Base-by-base conservation (phyloP, 2,113 vertebrate species). In the Hemichromis elongatus region DNA sequence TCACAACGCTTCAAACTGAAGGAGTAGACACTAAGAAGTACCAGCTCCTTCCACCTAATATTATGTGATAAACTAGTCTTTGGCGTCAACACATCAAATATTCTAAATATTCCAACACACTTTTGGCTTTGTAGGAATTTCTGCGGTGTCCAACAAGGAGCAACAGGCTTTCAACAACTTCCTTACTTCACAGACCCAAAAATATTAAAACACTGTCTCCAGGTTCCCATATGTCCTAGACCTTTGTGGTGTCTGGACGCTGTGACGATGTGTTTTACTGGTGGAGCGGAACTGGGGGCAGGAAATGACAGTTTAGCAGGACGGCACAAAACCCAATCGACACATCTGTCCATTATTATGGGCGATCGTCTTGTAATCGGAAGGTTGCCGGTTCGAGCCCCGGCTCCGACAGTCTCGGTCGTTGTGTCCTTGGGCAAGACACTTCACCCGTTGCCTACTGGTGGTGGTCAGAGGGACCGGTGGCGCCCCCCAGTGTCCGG, bases 1-100 rank as follows among this genome's bases (percentile, higher is more conserved):
- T 61, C 28, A 33, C 5, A 6, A 30, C 3, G 9, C 57, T 61
- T 61, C 9, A 12, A 61, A 61, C 57, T 2, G n/a, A n/a, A n/a
- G n/a, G n/a, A 61, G 35, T 12, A 1, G 5, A 0, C 1, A 35
- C 0, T 33, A n/a, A 61, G 35, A 0, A 61, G 30, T 3, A 37
- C 2, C 59, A 7, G 30, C 18, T 37, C 3, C 59, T 63, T 5
- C 59, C 35, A 10, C 59, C 30, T 35, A 4, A 12, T 35, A 30
- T 61, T 61, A 7, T 61, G 57, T 61, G 30, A 59, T 59, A 33
- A 35, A 11, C 18, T n/a, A 9, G n/a, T n/a, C 30, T 61, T 3
- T 61, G 57, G 30, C 35, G 5, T 61, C 57, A 35, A 35, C 57
- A 35, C 57, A 3, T 33, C 35, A 28, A 28, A 0, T 10, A 0